phyloP scores from a whole-genome alignment of 2,113 vertebrate species.

The Geococcyx californianus region DNA sequence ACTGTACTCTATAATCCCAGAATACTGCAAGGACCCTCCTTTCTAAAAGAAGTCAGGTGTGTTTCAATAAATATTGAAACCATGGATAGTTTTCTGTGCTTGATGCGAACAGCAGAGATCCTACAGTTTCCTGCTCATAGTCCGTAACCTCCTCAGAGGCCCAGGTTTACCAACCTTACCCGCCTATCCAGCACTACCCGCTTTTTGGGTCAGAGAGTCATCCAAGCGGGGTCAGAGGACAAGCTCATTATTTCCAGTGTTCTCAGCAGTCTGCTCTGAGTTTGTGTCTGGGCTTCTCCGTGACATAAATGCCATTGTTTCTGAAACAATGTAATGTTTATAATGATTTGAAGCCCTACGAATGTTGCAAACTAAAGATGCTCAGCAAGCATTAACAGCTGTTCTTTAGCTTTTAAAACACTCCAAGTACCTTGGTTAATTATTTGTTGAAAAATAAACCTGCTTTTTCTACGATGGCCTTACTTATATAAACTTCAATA shows the following conservation, averaged over 20 bases:
- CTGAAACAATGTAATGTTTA: slow-evolving; percentile 2
- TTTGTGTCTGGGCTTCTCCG: background rate
- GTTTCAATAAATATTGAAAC: background rate
- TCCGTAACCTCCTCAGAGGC: background rate
- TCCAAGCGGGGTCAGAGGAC: background rate
- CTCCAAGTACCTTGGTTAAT: background rate
- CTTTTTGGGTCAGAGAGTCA: slow-evolving; percentile 18
- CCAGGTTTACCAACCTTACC: background rate
- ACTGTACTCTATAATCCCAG: background rate
- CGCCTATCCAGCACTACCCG: background rate
- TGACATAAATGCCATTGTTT: slow-evolving; percentile 25
- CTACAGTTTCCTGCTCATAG: background rate
- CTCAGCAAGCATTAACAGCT: background rate
- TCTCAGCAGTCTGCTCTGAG: background rate
- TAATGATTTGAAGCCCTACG: background rate
- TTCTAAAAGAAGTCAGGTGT: background rate
- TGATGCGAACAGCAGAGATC: background rate
- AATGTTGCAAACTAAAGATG: background rate
- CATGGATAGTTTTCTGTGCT: background rate
- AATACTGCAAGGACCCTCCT: background rate
- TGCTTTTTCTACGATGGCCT: background rate
- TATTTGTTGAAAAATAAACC: background rate
- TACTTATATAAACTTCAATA: background rate
- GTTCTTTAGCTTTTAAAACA: background rate
- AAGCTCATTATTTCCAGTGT: background rate